phyloP scores from a whole-genome alignment of 2,113 vertebrate species.

The Noturus placidus region DNA sequence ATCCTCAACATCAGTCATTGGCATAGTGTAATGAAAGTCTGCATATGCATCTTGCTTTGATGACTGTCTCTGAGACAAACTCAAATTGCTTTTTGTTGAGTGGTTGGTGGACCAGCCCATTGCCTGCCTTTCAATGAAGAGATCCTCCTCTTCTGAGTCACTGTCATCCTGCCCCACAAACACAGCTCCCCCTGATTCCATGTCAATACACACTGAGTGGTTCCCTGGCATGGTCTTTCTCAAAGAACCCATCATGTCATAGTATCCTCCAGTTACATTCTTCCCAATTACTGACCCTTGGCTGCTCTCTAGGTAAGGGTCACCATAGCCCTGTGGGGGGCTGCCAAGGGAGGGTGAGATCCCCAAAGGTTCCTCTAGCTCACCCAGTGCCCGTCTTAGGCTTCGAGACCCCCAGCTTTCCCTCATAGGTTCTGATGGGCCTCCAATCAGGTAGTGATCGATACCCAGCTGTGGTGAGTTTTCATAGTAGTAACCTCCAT shows the following conservation, averaged over 20 bases:
- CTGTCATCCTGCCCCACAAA: slow-evolving; percentile 66
- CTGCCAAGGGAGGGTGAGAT: slow-evolving; percentile 62
- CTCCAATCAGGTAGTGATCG: slow-evolving; percentile 68
- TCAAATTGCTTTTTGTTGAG: slow-evolving; percentile 71
- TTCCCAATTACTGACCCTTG: slow-evolving; percentile 59
- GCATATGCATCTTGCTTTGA: slow-evolving; percentile 65
- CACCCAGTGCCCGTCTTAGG: slow-evolving; percentile 70
- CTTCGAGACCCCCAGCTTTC: slow-evolving; percentile 76
- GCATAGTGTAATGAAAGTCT: slow-evolving; percentile 76
- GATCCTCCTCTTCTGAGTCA: slow-evolving; percentile 67
- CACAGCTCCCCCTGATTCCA: slow-evolving; percentile 65
- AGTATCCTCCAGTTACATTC: slow-evolving; percentile 65
- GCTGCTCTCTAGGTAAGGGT: slow-evolving; percentile 64
- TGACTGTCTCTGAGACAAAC: slow-evolving; percentile 58
- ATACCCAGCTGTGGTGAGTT: slow-evolving; percentile 62
- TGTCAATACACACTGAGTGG: slow-evolving; percentile 69
- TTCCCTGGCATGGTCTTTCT: slow-evolving; percentile 74
- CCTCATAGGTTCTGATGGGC: slow-evolving; percentile 59
- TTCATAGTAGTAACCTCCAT: slow-evolving; percentile 75
- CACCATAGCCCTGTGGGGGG: slow-evolving; percentile 60
- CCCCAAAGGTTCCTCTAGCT: slow-evolving; percentile 78
- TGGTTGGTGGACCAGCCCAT: slow-evolving; percentile 81
- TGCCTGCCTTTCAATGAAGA: slow-evolving; percentile 64
- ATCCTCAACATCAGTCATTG: slow-evolving; percentile 73
- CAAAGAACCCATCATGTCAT: slow-evolving; percentile 79